These are phyloP conservation scores for Sylvia borin DNA, from an alignment of 2,797 vertebrate genomes.

Conservation along the genomic window DNA sequence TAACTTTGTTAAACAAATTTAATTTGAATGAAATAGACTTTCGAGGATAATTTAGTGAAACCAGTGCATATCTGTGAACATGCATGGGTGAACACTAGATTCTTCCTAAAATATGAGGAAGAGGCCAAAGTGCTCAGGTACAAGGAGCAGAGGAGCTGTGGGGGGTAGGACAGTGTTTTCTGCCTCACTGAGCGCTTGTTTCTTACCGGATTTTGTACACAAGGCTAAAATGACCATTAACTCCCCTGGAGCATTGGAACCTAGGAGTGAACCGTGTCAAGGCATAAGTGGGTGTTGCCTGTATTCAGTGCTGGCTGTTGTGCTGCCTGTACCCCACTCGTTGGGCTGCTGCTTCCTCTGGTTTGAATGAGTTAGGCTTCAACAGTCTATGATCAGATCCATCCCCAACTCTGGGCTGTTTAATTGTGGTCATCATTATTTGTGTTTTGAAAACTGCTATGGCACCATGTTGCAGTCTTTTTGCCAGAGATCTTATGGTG, in stretches of 20 bases:
- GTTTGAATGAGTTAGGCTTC: neutral
- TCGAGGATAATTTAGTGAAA: neutral
- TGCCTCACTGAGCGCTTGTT: neutral
- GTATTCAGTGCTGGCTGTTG: neutral
- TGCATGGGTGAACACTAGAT: neutral
- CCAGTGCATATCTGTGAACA: neutral
- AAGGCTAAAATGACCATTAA: neutral
- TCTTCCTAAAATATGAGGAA: neutral
- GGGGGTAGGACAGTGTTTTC: neutral
- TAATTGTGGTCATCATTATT: neutral
- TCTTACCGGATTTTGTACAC: neutral
- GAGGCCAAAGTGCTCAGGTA: neutral
- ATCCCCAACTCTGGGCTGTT: neutral
- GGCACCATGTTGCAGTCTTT: neutral
- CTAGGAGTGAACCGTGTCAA: neutral
- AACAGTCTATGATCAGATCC: neutral
- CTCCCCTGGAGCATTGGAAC: neutral
- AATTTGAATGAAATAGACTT: conserved; percentile 19
- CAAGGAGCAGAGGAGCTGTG: neutral
- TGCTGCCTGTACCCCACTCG: neutral
- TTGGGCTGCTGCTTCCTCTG: neutral
- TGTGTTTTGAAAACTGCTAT: neutral
- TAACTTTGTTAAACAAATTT: conserved; percentile 29
- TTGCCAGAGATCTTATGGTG: neutral
- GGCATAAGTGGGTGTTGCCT: neutral